A percentile compares a stretch with the other conserved stretches of the same genome.
phyloP scores from a whole-genome alignment of 2,888 invertebrate species.

The Eudasyphora cyanicolor region DNA sequence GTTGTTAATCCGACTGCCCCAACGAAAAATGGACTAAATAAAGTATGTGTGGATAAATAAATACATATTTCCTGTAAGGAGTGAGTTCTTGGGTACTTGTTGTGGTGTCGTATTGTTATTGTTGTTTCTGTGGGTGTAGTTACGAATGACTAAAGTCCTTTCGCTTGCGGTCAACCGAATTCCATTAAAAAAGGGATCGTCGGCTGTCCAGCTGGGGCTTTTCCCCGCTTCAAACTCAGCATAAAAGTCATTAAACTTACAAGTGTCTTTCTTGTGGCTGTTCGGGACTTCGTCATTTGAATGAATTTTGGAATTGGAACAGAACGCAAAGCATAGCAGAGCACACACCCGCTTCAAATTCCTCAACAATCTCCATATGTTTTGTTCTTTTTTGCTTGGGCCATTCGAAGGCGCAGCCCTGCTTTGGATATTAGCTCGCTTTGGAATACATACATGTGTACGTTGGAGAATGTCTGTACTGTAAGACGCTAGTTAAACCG shows the following conservation, averaged over 20 bases:
- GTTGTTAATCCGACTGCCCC: neutral
- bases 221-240: neutral
- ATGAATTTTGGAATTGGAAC: constrained; percentile 4
- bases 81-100: neutral
- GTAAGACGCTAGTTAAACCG: no score
- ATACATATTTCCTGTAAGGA: neutral
- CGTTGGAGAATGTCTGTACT: no score
- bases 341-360: constrained; percentile 48
- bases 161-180: neutral
- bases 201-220: neutral
- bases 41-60: neutral
- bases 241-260: constrained; percentile 46
- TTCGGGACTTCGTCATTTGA: constrained; percentile 6
- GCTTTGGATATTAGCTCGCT: neutral
- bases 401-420: constrained; percentile 40
- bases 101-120: no score
- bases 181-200: neutral
- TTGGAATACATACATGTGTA: no score
- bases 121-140: neutral
- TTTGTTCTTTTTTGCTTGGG: neutral
- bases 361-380: neutral
- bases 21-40: neutral
- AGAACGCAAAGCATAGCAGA: no score
- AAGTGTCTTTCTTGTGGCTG: constrained; percentile 40
- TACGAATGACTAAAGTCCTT: neutral